These are phyloP conservation scores for Pica pica DNA, from an alignment of 2,113 vertebrate species.

Conservation along the genomic window DNA sequence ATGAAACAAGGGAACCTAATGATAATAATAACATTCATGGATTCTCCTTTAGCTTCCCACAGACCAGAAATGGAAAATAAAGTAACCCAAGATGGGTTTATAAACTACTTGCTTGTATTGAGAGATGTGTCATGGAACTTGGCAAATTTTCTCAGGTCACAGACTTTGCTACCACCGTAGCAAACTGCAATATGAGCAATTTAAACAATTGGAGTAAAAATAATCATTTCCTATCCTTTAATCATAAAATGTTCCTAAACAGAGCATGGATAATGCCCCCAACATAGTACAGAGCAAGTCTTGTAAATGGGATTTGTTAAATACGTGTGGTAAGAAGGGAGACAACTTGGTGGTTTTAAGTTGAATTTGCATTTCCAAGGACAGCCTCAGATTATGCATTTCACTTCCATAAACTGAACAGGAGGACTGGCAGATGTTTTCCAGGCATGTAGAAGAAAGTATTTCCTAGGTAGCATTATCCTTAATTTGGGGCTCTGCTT, in stretches of 20 bases:
- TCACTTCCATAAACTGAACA: not conserved
- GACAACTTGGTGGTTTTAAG: not conserved
- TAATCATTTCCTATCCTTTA: not conserved
- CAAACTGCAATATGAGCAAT: not conserved
- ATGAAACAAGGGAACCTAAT: conserved; percentile 3
- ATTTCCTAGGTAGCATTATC: not conserved
- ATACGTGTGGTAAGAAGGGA: not conserved
- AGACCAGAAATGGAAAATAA: conserved; percentile 11
- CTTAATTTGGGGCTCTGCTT: not conserved
- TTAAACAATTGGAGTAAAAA: conserved; percentile 7
- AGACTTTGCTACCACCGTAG: not conserved
- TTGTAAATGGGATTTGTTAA: not conserved
- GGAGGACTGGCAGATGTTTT: not conserved
- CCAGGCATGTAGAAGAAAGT: not conserved
- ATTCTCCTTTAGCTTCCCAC: conserved; percentile 28
- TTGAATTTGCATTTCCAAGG: not conserved
- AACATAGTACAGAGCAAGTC: not conserved
- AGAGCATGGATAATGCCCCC: not conserved
- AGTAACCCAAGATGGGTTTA: conserved; percentile 13
- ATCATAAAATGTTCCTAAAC: not conserved
- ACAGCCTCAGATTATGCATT: not conserved
- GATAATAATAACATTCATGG: not conserved
- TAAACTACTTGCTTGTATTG: not conserved
- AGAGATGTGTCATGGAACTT: conserved; percentile 52
- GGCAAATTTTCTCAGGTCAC: conserved; percentile 34